Evolutionary conservation across 37 sponge, comb jelly and placozoan genomes (phyloP).

Genomic region (Spongilla lacustris): DNA sequence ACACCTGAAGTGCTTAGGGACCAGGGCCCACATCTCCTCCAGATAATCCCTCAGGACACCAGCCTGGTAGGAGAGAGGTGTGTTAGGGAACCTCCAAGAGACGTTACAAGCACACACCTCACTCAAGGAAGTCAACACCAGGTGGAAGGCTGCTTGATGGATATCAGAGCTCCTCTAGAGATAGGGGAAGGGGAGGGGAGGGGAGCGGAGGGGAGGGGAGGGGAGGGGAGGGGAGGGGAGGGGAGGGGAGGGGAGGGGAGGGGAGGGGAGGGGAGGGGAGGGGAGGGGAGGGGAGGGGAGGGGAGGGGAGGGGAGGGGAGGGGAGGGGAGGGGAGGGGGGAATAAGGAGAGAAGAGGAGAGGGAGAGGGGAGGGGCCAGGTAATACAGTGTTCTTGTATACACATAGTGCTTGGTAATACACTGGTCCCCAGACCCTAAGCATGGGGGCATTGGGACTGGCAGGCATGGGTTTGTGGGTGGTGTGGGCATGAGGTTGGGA

Average conservation of each 20-base stretch:
- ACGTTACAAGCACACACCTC: not conserved
- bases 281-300: not conserved
- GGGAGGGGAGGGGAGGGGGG: no score
- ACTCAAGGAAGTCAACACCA: not conserved
- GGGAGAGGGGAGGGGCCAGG: no score
- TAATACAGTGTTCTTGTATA: no score
- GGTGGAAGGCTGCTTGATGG: not conserved
- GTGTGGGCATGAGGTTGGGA: not conserved
- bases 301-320: no score
- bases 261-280: no score
- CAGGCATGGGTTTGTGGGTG: no score
- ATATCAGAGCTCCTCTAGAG: not conserved
- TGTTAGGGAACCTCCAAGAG: not conserved
- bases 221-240: not conserved
- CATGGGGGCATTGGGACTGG: no score
- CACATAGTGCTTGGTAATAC: no score
- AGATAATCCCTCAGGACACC: conserved; percentile 30
- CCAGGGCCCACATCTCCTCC: conserved; percentile 14
- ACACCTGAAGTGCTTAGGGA: conserved; percentile 40
- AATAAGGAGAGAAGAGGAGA: no score
- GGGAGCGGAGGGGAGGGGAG: not conserved
- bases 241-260: no score
- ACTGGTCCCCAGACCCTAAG: no score
- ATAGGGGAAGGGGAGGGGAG: not conserved
- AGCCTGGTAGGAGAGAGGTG: conserved; percentile 6